Evolutionary conservation across 2,888 invertebrate genomes (phyloP), one percentile per base, ranked within the genome.

Genomic region (Belgica antarctica): DNA sequence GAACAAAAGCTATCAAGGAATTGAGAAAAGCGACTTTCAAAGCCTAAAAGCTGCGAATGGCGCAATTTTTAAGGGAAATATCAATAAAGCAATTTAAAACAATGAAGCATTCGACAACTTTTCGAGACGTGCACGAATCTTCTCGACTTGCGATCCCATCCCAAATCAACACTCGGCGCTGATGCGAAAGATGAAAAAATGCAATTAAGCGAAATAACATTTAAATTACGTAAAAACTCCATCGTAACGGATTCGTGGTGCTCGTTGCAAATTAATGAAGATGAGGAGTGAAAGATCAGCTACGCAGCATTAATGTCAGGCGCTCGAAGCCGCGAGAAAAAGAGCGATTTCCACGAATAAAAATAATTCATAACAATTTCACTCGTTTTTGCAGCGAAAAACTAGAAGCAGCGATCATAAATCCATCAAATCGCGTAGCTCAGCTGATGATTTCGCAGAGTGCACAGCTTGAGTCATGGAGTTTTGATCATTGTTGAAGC

Each of bases 1-100:
- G 41, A 15, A 41, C 41, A 15, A 41, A 41, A 31, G 15, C 12
- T n/a, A 15, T 41, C 15, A 12, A 41, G n/a, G 15, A 52, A 52
- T 52, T 52, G 22, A 52, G 52, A 52, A 52, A 52, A n/a, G n/a
- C n/a, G 22, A 52, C 41, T 52, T n/a, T n/a, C n/a, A n/a, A n/a
- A n/a, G n/a, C n/a, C n/a, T n/a, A n/a, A n/a, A n/a, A n/a, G n/a
- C n/a, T 19, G 22, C 17, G 22, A 52, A 52, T 52, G 17, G 2
- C 12, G 52, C 52, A 52, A 52, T 52, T 52, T n/a, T n/a, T 22
- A 52, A 22, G 52, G 52, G 22, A n/a, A 52, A 52, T 8, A 52
- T 19, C 22, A 52, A 52, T 52, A 52, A 52, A 52, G 17, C 52
- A 52, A 52, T 52, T 52, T 52, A 22, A 52, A 22, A 52, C 17